Conservation (phyloP, 2,113 vertebrate species). For the Pycnonotus jocosus region DNA sequence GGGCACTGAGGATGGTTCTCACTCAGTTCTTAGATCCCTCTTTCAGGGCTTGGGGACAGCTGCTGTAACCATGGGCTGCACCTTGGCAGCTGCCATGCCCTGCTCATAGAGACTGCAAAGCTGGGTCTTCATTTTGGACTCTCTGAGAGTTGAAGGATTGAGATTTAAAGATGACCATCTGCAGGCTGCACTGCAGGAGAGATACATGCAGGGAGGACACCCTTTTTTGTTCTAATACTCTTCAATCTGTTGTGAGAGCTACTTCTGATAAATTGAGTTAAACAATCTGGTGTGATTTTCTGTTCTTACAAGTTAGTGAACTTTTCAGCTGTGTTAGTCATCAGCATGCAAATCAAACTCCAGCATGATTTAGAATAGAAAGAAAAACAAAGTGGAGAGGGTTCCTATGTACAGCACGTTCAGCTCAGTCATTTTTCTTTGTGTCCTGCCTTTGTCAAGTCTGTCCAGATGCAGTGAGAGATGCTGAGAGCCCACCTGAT, state of each 20-base stretch:
- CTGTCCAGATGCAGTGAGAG: background rate
- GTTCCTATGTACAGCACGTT: background rate
- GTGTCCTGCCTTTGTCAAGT: background rate
- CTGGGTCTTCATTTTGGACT: background rate
- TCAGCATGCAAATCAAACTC: background rate
- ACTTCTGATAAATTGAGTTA: constrained; percentile 28
- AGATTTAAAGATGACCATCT: constrained; percentile 7
- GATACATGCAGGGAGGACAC: background rate
- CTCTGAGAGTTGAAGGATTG: background rate
- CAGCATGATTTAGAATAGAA: background rate
- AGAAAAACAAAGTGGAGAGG: background rate
- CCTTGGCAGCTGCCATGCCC: background rate
- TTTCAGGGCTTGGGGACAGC: background rate
- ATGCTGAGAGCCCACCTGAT: background rate
- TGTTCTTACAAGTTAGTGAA: background rate
- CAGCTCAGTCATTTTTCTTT: background rate
- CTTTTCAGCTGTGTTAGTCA: background rate
- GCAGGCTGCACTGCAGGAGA: background rate
- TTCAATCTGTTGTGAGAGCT: constrained; percentile 25
- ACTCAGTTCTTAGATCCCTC: background rate
- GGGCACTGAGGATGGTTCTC: background rate
- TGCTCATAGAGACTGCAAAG: background rate
- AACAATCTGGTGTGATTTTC: constrained; percentile 44
- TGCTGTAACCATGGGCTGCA: background rate
- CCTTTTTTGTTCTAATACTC: constrained; percentile 19